phyloP scores from a whole-genome alignment of 2,888 invertebrate species.

The Odontomyia ornata region DNA sequence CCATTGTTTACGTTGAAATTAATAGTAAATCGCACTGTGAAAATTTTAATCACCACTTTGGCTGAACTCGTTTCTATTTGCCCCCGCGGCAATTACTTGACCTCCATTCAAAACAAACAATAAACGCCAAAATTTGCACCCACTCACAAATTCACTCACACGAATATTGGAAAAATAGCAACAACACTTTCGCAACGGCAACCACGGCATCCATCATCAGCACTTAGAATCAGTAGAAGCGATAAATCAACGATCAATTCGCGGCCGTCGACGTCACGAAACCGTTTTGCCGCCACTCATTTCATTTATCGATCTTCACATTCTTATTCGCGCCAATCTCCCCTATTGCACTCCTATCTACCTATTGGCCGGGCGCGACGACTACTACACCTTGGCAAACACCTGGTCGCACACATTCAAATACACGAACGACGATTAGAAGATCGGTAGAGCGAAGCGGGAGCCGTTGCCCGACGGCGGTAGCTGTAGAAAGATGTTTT shows the following conservation, averaged over 20 bases:
- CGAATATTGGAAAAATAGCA: neutral
- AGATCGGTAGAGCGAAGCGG: neutral
- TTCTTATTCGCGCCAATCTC: slow-evolving; percentile 12
- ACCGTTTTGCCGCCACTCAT: too few species aligned
- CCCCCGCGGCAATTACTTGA: slow-evolving; percentile 9
- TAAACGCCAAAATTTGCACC: slow-evolving; percentile 19
- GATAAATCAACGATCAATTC: too few species aligned
- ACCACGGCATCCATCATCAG: neutral
- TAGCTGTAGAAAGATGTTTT: neutral
- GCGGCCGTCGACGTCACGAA: too few species aligned
- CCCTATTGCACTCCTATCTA: neutral
- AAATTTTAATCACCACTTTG: neutral
- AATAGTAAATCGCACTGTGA: neutral
- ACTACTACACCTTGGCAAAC: slow-evolving; percentile 19
- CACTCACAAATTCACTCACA: neutral
- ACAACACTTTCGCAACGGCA: neutral
- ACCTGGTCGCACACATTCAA: slow-evolving; percentile 29
- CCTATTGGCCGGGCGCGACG: neutral
- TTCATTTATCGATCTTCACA: neutral
- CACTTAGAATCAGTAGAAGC: neutral
- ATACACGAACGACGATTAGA: neutral
- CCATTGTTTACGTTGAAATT: slow-evolving; percentile 17
- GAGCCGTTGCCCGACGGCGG: slow-evolving; percentile 13
- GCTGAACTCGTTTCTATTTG: neutral
- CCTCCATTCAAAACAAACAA: slow-evolving; percentile 25